Base-by-base conservation (phyloP, 2,797 vertebrate species). In the Lagocephalus sceleratus region DNA sequence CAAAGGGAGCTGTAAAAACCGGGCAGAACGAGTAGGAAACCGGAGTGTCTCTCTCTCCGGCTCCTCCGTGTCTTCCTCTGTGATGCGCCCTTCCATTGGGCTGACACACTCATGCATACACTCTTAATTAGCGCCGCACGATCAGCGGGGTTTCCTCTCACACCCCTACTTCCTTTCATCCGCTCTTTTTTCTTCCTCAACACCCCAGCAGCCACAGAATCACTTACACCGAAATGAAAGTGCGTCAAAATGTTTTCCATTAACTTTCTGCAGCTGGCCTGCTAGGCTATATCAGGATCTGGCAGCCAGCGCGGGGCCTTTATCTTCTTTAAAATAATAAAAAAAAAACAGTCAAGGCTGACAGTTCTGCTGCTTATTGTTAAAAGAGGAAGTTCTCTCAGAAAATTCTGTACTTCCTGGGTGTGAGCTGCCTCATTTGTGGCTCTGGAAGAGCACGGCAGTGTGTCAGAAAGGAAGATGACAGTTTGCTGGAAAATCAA, bases 41-140 rank as follows among this genome's bases (percentile, higher is more conserved):
- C 4, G 12, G 43, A 48, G 52, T 40, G 46, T 21, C 19, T 21
- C 47, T 60, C 43, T 47, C 26, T 46, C 7, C 2, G 20, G 43
- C 63, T 59, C 57, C 67, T 78, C 45, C 62, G 57, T 54, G 60
- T 79, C 70, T 48, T 72, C 54, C 57, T 75, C 68, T 73, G 69
- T 79, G 78, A 73, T 71, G 61, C 49, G 25, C 52, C 53, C 68
- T 75, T 79, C 68, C 72, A 69, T 78, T 77, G 32, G 69, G 58
- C 78, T 71, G 71, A 82, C 79, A 73, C 72, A 82, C 79, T 68
- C 75, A 79, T 78, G 63, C 71, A 81, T 75, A 68, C 79, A 63
- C 68, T 87, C 81, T 86, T 89, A 90, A 91, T 90, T 89, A 89
- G 84, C 63, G 42, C 63, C 61, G 76, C 63, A 54, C 68, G 70